Evolutionary conservation across 1,140 invertebrate species (phyloP).

Genomic region (Pseudomyrmex concolor): DNA sequence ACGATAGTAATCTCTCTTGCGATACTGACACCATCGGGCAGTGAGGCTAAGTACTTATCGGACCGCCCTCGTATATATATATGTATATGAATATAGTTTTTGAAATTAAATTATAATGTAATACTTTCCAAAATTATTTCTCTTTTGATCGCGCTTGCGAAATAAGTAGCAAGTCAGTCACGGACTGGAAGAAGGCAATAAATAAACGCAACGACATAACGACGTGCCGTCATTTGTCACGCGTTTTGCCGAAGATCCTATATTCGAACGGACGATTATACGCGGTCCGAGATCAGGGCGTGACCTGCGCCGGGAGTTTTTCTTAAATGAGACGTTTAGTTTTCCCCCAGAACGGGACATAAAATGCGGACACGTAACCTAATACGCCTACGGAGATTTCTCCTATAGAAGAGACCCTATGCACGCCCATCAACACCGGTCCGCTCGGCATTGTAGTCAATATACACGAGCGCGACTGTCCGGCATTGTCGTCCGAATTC

Average conservation of each 20-base stretch:
- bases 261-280: constrained; percentile 73
- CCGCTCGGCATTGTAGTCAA: constrained; percentile 74
- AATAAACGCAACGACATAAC: constrained; percentile 37
- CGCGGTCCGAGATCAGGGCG: constrained; percentile 76
- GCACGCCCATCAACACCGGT: constrained; percentile 48
- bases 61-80: too few species aligned
- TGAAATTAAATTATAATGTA: background rate
- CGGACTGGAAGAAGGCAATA: constrained; percentile 2
- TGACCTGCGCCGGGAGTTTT: constrained; percentile 73
- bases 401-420: constrained; percentile 67
- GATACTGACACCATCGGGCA: too few species aligned
- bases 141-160: background rate
- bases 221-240: constrained; percentile 9
- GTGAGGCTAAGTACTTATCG: too few species aligned
- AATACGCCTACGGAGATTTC: constrained; percentile 71
- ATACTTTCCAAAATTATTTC: background rate
- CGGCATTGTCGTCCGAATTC: constrained; percentile 72
- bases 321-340: constrained; percentile 80
- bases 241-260: background rate
- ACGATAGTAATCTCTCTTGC: too few species aligned
- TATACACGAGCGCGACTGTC: constrained; percentile 26
- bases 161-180: background rate
- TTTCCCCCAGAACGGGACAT: constrained; percentile 62
- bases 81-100: too few species aligned
- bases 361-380: constrained; percentile 54